phyloP scores from a whole-genome alignment of 2,888 invertebrate species.

The Sycophila texana region DNA sequence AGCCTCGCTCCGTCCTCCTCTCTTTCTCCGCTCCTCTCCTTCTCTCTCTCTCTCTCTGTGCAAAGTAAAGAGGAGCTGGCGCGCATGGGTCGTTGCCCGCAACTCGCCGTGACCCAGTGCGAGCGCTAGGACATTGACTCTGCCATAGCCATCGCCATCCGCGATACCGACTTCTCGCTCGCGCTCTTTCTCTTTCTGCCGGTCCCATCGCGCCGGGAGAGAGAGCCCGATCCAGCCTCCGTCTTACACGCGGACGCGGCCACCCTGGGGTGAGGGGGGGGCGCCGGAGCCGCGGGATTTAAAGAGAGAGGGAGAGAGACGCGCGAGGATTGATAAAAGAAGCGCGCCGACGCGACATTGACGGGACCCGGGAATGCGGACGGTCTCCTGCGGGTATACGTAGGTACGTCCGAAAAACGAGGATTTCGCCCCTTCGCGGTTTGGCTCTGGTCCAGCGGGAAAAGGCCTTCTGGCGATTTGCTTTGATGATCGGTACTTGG shows the following conservation, averaged over 20 bases:
- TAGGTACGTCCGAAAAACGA: no score
- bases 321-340: not conserved
- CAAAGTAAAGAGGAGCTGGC: constrained; percentile 61
- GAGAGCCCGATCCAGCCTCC: no score
- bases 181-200: constrained; percentile 59
- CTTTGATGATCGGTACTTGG: no score
- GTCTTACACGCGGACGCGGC: no score
- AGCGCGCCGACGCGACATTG: no score
- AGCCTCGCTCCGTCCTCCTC: constrained; percentile 21
- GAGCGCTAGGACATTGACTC: constrained; percentile 76
- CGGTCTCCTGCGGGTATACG: no score
- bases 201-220: constrained; percentile 6
- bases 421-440: no score
- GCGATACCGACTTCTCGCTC: constrained; percentile 71
- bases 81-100: constrained; percentile 73
- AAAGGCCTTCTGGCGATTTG: no score
- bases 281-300: not conserved
- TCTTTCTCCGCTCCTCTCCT: constrained; percentile 20
- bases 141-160: constrained; percentile 76
- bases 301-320: not conserved
- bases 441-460: no score
- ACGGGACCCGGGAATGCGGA: no score
- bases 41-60: constrained; percentile 54
- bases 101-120: constrained; percentile 76
- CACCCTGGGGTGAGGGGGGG: no score